A percentile compares a stretch with the other conserved stretches of the same genome.
Evolutionary conservation across 2,797 vertebrate genomes (phyloP).

Genomic region (Melanotaenia nigrans): DNA sequence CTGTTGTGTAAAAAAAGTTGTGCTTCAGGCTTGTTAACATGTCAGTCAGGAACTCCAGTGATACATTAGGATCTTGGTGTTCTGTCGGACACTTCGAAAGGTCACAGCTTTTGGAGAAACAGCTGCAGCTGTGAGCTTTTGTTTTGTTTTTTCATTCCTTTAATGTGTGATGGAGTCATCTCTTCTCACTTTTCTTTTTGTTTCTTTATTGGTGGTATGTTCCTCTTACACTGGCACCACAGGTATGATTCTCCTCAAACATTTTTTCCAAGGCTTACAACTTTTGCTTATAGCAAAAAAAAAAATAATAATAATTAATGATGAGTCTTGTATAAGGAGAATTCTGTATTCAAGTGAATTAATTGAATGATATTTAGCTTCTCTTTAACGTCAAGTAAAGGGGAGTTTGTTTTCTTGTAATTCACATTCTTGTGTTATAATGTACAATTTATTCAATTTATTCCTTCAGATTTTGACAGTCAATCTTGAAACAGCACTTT

Average conservation of each 20-base stretch:
- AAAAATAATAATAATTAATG: not conserved
- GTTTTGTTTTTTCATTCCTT: conserved; percentile 21
- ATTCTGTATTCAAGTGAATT: not conserved
- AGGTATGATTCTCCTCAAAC: conserved; percentile 64
- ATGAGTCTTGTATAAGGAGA: conserved; percentile 1
- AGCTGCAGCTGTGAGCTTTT: conserved; percentile 37
- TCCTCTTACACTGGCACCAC: conserved; percentile 26
- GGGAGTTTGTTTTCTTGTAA: not conserved
- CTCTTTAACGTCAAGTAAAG: not conserved
- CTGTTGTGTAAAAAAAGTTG: conserved; percentile 51
- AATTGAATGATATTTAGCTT: not conserved
- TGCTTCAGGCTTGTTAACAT: conserved; percentile 47
- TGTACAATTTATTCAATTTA: not conserved
- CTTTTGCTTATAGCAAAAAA: conserved; percentile 2
- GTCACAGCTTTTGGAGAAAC: conserved; percentile 46
- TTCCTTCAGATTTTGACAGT: not conserved
- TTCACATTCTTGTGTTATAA: not conserved
- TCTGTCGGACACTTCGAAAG: conserved; percentile 43
- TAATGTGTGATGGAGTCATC: conserved; percentile 69
- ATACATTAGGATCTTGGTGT: conserved; percentile 39
- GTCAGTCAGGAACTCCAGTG: conserved; percentile 59
- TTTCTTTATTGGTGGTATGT: conserved; percentile 43
- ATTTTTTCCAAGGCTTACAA: conserved; percentile 14
- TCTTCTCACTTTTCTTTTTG: conserved; percentile 58
- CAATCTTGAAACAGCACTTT: not conserved